Conservation (phyloP, 2,888 invertebrate genomes). For the Athripsodes cinereus region DNA sequence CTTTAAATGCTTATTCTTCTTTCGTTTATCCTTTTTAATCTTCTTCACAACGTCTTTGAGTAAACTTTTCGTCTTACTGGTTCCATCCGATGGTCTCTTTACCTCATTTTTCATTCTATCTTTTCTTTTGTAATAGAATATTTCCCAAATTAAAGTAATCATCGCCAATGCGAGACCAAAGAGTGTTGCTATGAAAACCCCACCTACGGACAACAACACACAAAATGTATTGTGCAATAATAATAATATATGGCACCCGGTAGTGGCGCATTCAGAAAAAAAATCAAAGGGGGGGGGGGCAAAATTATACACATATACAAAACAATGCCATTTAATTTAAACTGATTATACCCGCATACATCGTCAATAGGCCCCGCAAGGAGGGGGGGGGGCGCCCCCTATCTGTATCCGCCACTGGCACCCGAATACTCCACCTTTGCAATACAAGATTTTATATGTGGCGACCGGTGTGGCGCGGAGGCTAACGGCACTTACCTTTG, state of each 20-base stretch:
- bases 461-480: too few relatives aligned
- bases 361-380: too few relatives aligned
- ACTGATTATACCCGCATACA: too few relatives aligned
- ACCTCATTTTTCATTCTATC: conserved; percentile 27
- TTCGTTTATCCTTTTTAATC: conserved; percentile 10
- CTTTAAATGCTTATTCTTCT: conserved; percentile 28
- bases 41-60: conserved; percentile 5
- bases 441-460: too few relatives aligned
- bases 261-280: background rate
- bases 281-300: too few relatives aligned
- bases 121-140: conserved; percentile 61
- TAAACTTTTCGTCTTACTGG: conserved; percentile 1
- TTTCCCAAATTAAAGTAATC: conserved; percentile 75
- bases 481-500: too few relatives aligned
- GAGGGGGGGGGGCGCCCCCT: too few relatives aligned
- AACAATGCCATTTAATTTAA: too few relatives aligned
- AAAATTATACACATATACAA: too few relatives aligned
- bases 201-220: conserved; percentile 47
- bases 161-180: conserved; percentile 80
- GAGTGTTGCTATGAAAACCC: conserved; percentile 85
- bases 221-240: conserved; percentile 1
- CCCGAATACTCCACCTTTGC: too few relatives aligned
- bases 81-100: background rate
- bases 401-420: too few relatives aligned
- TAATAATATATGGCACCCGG: background rate